Evolutionary conservation across 2,888 invertebrate genomes (phyloP).

Genomic region (Troglohyphantes excavatus): DNA sequence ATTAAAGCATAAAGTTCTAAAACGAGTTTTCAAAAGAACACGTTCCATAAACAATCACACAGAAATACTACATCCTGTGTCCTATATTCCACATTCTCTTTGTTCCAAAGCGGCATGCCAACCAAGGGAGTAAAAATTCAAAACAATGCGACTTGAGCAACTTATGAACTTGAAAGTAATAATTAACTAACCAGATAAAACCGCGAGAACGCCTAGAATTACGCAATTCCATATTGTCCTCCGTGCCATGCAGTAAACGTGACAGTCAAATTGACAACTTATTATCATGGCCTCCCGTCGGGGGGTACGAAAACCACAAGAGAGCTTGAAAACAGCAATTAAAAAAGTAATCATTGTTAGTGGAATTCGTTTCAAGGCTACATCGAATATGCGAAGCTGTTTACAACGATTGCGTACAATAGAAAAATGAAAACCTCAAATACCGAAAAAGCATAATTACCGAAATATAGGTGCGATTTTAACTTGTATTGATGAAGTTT

Average conservation of each 20-base stretch:
- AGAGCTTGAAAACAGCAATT: background rate
- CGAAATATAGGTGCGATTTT: too few species aligned
- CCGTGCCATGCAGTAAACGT: constrained; percentile 3
- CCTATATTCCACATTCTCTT: constrained; percentile 36
- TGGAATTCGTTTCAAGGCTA: background rate
- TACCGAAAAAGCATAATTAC: too few species aligned
- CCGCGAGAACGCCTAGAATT: constrained; percentile 37
- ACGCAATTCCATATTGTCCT: constrained; percentile 48
- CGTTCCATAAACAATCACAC: background rate
- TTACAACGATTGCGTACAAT: too few species aligned
- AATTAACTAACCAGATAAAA: constrained; percentile 68
- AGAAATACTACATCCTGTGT: constrained; percentile 51
- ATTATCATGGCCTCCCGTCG: background rate
- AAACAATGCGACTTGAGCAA: constrained; percentile 57
- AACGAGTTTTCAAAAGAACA: background rate
- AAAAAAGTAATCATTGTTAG: background rate
- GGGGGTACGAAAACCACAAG: background rate
- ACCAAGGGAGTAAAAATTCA: constrained; percentile 39
- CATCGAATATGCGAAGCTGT: background rate
- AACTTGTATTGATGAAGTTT: too few species aligned
- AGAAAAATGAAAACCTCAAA: too few species aligned
- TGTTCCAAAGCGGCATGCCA: constrained; percentile 18
- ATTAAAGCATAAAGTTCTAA: background rate
- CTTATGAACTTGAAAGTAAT: constrained; percentile 40
- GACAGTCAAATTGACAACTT: constrained; percentile 8